Evolutionary conservation across 2,888 invertebrate species (phyloP), one percentile per base, ranked within the genome.

Genomic region (Acleris cristana): DNA sequence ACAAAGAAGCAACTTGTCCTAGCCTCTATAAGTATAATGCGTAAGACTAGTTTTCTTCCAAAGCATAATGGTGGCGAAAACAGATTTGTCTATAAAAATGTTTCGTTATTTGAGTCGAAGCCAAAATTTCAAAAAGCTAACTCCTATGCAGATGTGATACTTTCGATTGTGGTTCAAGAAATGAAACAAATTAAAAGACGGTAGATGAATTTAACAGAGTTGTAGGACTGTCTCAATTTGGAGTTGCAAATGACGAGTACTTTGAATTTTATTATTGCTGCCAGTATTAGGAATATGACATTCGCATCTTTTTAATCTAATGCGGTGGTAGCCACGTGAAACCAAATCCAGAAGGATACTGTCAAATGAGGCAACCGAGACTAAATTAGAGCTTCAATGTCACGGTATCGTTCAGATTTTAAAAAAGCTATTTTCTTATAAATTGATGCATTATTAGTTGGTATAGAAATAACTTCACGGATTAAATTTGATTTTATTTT

Each of bases 401-500:
- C 16, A 48, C 8, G n/a, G 18, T 45, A n/a, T 34, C 34, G 34
- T 34, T 34, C 34, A 34, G 3, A 34, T 34, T 26, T 1, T 7
- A 26, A 26, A 26, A 26, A 26, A 26, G 1, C 1, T 6, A 26
- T 23, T 23, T n/a, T 40, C 21, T 16, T 40, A 4, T 21, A 44
- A 21, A 21, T 18, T 12, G 10, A 54, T 56, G 56, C 40, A 56
- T 56, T 40, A 56, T 56, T 40, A 21, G 14, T 49, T 49, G 49
- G 8, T 19, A 34, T 21, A 40, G 16, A 7, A 45, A 57, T 12
- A 23, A 8, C 45, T 48, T 10, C 48, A 40, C 48, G 45, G 45
- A 26, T 23, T 18, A 44, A 61, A 62, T 52, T 26, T 21, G 45
- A 59, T 23, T 23, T 59, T 53, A 45, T 49, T 51, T 55, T 49